Evolutionary conservation across 2,797 vertebrate genomes (phyloP).

Genomic region (Tauraco hartlaubi): DNA sequence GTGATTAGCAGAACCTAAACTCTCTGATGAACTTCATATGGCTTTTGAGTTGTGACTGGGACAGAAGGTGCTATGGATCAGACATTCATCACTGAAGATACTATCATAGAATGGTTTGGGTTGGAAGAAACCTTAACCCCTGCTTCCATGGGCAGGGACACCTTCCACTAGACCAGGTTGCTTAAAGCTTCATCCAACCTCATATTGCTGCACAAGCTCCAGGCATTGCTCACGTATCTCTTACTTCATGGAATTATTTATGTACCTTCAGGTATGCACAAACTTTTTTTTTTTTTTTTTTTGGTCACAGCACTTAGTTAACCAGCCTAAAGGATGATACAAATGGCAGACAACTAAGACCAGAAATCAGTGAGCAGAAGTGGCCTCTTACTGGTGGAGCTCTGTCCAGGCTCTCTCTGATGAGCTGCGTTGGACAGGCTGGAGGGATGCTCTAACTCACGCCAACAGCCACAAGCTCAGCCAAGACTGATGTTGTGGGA

Average conservation of each 20-base stretch:
- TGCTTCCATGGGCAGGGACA: too few relatives aligned
- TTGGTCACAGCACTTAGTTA: neutral
- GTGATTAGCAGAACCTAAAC: neutral
- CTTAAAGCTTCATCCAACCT: too few relatives aligned
- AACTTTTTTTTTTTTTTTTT: accelerated
- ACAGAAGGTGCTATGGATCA: neutral
- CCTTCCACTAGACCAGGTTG: too few relatives aligned
- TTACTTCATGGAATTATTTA: neutral
- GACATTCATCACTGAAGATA: neutral
- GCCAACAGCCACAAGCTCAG: neutral
- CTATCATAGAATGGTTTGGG: too few relatives aligned
- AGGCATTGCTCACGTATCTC: neutral
- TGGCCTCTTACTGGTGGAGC: neutral
- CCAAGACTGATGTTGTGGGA: neutral
- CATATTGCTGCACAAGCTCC: neutral
- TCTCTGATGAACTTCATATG: neutral
- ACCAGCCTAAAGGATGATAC: neutral
- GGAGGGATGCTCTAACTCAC: neutral
- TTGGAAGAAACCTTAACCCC: too few relatives aligned
- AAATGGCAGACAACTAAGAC: neutral
- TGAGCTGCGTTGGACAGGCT: accelerated
- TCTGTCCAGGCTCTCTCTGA: neutral
- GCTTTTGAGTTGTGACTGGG: neutral
- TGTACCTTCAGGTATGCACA: neutral
- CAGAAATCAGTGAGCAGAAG: neutral